Percentiles rank a stretch among this genome's conserved stretches.
Evolutionary conservation across 2,113 vertebrate genomes (phyloP).

Genomic region (Andinoacara biseriatus): DNA sequence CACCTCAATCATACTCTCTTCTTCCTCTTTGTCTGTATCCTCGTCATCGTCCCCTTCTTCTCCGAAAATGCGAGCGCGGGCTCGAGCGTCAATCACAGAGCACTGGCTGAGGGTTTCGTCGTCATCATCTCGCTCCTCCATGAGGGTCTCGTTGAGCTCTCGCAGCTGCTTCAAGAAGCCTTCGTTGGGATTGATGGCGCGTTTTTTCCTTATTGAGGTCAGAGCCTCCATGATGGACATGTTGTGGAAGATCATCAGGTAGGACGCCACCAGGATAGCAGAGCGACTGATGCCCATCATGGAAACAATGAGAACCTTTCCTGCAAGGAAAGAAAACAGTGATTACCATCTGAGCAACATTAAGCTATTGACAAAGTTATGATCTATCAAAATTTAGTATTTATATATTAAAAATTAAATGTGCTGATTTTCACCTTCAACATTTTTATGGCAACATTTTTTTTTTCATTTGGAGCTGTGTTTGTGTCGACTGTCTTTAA

Average conservation of each 20-base stretch:
- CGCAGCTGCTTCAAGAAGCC: conserved; percentile 95
- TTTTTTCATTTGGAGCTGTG: background rate
- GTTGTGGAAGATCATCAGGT: conserved; percentile 98
- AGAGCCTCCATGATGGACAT: conserved; percentile 92
- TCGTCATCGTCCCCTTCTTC: conserved; percentile 27
- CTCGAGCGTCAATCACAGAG: conserved; percentile 77
- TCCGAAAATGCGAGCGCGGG: conserved; percentile 66
- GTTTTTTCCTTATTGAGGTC: conserved; percentile 87
- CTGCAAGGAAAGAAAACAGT: conserved; percentile 67
- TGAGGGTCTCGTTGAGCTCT: conserved; percentile 89
- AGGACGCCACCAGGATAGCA: conserved; percentile 90
- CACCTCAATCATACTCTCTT: conserved; percentile 64
- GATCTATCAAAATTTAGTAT: background rate
- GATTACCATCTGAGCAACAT: background rate
- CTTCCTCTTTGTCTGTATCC: conserved; percentile 59
- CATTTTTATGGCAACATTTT: background rate
- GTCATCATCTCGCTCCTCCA: conserved; percentile 87
- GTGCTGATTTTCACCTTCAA: background rate
- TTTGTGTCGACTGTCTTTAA: background rate
- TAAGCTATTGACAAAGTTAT: no score
- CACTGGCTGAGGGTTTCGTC: conserved; percentile 83
- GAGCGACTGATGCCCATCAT: conserved; percentile 96
- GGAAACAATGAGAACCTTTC: conserved; percentile 92
- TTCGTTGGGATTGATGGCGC: conserved; percentile 91
- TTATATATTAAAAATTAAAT: background rate